These are phyloP conservation scores for Petrosia ficiformis DNA, from an alignment of 37 sponge, comb jelly and placozoan species.

Conservation along the genomic window DNA sequence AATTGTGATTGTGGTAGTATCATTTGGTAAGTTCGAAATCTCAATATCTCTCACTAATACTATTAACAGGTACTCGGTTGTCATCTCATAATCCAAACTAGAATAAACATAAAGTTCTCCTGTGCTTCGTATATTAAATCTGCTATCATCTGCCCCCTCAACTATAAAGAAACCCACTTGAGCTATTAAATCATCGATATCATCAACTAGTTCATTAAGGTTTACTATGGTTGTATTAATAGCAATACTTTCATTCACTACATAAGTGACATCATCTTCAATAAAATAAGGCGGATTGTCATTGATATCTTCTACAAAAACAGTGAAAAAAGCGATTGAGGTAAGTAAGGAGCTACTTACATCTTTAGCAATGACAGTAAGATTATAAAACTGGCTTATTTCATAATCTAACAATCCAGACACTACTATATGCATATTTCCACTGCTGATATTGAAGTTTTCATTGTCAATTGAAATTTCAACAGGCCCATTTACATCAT, in stretches of 20 bases:
- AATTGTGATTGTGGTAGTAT: constrained; percentile 44
- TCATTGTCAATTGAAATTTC: background rate
- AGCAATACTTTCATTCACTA: constrained; percentile 61
- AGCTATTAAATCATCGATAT: constrained; percentile 3
- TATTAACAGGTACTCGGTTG: constrained; percentile 10
- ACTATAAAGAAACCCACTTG: background rate
- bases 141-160: background rate
- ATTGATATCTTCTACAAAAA: constrained; percentile 5
- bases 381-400: background rate
- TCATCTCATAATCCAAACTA: constrained; percentile 39
- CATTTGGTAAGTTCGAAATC: background rate
- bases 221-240: constrained; percentile 15
- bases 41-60: constrained; percentile 34
- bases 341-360: background rate
- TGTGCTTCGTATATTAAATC: background rate
- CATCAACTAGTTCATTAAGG: background rate
- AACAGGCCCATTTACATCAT: constrained; percentile 25
- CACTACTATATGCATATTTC: constrained; percentile 17
- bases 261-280: constrained; percentile 11
- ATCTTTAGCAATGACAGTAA: constrained; percentile 14
- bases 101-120: constrained; percentile 9
- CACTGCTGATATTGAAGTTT: constrained; percentile 9
- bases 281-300: constrained; percentile 36
- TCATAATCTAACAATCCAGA: constrained; percentile 34
- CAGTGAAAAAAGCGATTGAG: background rate